A percentile compares a stretch with the other conserved stretches of the same genome.
Evolutionary conservation across 2,113 vertebrate species (phyloP).

Genomic region (Micromys minutus): DNA sequence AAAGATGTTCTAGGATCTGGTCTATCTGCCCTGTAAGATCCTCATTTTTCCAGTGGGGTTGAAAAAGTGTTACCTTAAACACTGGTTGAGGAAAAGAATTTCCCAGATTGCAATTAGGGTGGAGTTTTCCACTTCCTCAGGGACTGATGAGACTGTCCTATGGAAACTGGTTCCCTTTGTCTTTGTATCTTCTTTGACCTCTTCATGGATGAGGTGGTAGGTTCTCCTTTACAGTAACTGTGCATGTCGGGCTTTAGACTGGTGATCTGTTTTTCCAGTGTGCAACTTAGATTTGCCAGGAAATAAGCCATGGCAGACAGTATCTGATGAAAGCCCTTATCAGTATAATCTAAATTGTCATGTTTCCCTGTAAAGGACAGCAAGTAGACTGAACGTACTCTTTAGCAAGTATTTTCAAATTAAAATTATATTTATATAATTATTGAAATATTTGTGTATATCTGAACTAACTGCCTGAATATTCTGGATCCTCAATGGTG

Average conservation of each 20-base stretch:
- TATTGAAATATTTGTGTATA: background rate
- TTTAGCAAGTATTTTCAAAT: background rate
- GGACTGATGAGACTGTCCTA: background rate
- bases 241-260: background rate
- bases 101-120: rapidly evolving
- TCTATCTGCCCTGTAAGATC: background rate
- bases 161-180: background rate
- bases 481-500: background rate
- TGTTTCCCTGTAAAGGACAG: background rate
- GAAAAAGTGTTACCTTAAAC: background rate
- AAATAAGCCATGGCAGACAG: rapidly evolving
- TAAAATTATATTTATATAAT: background rate
- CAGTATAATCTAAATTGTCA: background rate
- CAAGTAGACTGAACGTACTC: background rate
- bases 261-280: background rate
- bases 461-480: background rate
- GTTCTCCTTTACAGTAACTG: background rate
- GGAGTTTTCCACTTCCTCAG: background rate
- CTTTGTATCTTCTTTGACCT: background rate
- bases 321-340: background rate
- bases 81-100: background rate
- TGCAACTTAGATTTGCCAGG: background rate
- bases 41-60: background rate
- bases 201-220: background rate
- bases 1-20: background rate